These are phyloP conservation scores for Psammodynastes pulverulentus DNA, from an alignment of 2,113 vertebrate genomes.

Conservation along the genomic window DNA sequence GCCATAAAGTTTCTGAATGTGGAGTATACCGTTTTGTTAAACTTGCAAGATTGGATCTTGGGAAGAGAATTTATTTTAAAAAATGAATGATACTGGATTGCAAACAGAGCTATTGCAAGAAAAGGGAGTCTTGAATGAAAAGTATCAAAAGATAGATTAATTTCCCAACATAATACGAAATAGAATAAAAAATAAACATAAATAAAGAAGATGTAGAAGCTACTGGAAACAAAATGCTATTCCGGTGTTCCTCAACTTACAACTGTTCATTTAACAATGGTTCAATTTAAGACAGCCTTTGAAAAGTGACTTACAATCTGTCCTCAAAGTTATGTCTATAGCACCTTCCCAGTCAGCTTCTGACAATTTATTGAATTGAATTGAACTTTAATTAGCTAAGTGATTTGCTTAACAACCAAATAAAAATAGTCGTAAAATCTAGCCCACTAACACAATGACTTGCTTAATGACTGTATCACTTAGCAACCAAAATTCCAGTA, in stretches of 20 bases:
- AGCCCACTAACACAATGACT: background rate
- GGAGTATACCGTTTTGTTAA: background rate
- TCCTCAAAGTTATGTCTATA: background rate
- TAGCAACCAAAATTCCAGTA: background rate
- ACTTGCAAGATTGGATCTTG: background rate
- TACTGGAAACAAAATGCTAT: background rate
- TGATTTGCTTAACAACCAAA: background rate
- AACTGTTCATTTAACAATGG: background rate
- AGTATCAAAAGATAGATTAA: background rate
- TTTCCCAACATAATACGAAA: background rate
- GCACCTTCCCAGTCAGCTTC: background rate
- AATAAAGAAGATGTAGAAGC: background rate
- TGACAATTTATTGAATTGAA: background rate
- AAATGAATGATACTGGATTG: background rate
- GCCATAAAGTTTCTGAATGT: background rate
- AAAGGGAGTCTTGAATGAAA: background rate
- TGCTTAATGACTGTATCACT: background rate
- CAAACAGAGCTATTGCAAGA: background rate
- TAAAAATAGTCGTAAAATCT: background rate
- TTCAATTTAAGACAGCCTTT: background rate
- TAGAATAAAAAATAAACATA: background rate
- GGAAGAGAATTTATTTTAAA: background rate
- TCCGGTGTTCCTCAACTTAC: background rate
- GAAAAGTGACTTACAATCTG: background rate
- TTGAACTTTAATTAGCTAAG: background rate